phyloP scores from a whole-genome alignment of 2,797 vertebrate genomes.

The Apogon talboti region DNA sequence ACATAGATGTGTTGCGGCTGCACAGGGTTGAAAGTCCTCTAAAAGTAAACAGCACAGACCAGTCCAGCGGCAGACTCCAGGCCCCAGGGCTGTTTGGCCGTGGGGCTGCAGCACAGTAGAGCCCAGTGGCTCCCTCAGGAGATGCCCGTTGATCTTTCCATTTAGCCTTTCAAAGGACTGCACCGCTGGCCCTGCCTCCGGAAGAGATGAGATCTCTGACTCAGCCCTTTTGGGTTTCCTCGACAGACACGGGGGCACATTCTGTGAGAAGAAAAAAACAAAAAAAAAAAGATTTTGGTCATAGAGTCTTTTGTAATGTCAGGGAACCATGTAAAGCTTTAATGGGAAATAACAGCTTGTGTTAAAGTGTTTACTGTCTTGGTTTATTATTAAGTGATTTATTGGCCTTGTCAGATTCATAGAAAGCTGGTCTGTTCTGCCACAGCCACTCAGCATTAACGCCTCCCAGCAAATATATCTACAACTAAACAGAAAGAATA shows the following conservation, averaged over 20 bases:
- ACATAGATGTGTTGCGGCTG: conserved; percentile 58
- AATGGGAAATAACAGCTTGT: conserved; percentile 11
- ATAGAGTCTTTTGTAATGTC: conserved; percentile 19
- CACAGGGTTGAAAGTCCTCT: conserved; percentile 76
- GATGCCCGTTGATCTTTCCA: conserved; percentile 77
- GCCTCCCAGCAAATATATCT: conserved; percentile 25
- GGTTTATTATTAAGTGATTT: conserved; percentile 30
- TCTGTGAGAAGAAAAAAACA: conserved; percentile 42
- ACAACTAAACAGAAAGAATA: not conserved
- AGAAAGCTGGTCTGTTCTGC: conserved; percentile 26
- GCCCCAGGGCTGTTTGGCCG: conserved; percentile 66
- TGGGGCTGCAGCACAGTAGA: conserved; percentile 46
- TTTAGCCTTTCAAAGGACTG: conserved; percentile 69
- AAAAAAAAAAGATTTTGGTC: conserved; percentile 31
- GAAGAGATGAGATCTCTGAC: conserved; percentile 87
- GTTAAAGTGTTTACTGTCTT: not conserved
- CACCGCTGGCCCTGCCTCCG: conserved; percentile 66
- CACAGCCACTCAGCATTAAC: conserved; percentile 24
- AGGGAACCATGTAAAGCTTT: conserved; percentile 18
- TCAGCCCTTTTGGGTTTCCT: conserved; percentile 84
- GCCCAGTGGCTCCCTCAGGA: conserved; percentile 72
- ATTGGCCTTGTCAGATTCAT: conserved; percentile 37
- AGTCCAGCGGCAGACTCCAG: conserved; percentile 45
- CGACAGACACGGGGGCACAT: conserved; percentile 70
- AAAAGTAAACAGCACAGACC: conserved; percentile 68